phyloP scores from a whole-genome alignment of 1,140 invertebrate genomes.

The Platorchestia sp. region DNA sequence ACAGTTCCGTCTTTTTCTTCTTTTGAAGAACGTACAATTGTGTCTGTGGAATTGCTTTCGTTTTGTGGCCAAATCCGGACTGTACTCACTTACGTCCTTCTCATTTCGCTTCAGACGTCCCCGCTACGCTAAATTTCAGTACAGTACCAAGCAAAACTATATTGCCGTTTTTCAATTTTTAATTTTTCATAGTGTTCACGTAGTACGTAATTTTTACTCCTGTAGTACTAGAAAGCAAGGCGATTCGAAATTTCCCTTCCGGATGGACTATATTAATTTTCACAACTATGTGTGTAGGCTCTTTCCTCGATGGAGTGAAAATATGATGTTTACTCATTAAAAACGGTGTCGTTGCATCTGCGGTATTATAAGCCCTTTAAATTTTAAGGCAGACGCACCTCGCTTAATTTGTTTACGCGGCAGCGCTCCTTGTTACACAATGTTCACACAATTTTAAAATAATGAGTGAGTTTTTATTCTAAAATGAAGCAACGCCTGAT shows the following conservation, averaged over 20 bases:
- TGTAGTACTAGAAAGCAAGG: neutral
- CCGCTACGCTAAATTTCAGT: neutral
- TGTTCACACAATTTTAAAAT: neutral
- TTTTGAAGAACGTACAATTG: neutral
- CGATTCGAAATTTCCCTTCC: neutral
- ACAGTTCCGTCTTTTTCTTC: neutral
- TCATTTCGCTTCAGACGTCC: neutral
- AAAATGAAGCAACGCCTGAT: neutral
- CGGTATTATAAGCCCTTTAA: neutral
- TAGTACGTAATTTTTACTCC: neutral
- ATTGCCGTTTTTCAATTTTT: neutral
- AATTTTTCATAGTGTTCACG: too few relatives aligned
- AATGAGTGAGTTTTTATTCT: neutral
- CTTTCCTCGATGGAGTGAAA: neutral
- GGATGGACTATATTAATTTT: neutral
- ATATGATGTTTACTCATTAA: neutral
- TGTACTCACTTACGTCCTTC: neutral
- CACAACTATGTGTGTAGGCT: neutral
- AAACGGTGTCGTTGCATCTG: neutral
- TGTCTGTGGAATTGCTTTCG: neutral
- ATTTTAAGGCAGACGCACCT: neutral
- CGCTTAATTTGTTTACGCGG: neutral
- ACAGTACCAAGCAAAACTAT: neutral
- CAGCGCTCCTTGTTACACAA: neutral
- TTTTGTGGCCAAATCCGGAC: neutral